Percentiles rank a stretch among this genome's conserved stretches.
Evolutionary conservation across 2,113 vertebrate genomes (phyloP).

Genomic region (Caloenas nicobarica): DNA sequence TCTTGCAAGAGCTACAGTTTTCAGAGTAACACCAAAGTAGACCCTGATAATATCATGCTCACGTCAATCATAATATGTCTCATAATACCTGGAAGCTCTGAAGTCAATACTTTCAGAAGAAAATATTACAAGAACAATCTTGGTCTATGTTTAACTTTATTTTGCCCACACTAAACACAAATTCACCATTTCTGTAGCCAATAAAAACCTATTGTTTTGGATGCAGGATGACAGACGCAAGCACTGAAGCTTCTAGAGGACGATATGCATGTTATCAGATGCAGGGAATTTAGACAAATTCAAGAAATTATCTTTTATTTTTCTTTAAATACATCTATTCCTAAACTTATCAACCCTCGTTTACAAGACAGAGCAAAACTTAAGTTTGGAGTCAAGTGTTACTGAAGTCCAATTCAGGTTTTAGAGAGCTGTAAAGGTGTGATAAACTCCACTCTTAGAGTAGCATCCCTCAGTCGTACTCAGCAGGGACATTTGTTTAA

Average conservation of each 20-base stretch:
- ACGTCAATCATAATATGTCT: rapidly evolving
- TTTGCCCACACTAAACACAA: background rate
- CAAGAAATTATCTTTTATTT: background rate
- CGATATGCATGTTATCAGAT: background rate
- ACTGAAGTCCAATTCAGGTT: background rate
- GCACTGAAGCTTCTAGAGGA: background rate
- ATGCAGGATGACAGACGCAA: background rate
- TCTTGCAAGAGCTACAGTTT: background rate
- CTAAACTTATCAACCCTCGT: background rate
- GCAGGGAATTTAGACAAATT: background rate
- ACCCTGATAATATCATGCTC: background rate
- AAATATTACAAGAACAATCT: background rate
- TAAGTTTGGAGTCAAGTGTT: background rate
- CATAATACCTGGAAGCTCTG: background rate
- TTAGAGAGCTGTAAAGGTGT: background rate
- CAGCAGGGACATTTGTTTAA: slow-evolving; percentile 43
- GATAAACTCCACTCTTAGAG: background rate
- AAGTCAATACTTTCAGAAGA: background rate
- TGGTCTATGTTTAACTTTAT: background rate
- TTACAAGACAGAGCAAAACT: background rate
- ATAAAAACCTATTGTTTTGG: background rate
- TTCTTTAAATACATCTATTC: background rate
- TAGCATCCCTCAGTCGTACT: background rate
- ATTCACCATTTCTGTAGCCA: background rate
- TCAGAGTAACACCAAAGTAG: background rate